phyloP scores from a whole-genome alignment of 92 coral and sea anemone genomes.

The Siderastrea radians region DNA sequence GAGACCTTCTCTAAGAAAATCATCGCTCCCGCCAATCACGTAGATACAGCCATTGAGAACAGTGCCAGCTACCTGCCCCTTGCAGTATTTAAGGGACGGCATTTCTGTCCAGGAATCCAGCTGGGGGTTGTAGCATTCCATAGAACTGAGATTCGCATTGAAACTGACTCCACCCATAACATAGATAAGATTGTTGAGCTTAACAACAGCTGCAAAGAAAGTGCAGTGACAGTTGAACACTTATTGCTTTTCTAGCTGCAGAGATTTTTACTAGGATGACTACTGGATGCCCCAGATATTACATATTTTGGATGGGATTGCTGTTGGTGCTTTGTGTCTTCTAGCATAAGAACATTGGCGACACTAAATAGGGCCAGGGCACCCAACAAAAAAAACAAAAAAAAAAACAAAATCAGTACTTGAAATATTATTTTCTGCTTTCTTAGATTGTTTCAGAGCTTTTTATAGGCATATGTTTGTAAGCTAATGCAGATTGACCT shows the following conservation, averaged over 20 bases:
- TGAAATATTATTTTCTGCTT: too few species aligned
- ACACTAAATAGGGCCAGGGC: too few species aligned
- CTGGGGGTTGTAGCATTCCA: constrained; percentile 67
- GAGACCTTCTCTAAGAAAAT: constrained; percentile 59
- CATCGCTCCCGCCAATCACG: constrained; percentile 70
- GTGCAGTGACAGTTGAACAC: background rate
- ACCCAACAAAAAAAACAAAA: too few species aligned
- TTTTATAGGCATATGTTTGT: too few species aligned
- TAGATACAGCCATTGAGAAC: constrained; percentile 66
- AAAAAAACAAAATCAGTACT: too few species aligned
- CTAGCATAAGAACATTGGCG: too few species aligned
- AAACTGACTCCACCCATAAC: constrained; percentile 69
- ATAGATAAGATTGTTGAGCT: constrained; percentile 57
- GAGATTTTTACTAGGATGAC: too few species aligned
- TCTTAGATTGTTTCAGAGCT: too few species aligned
- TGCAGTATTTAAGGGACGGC: constrained; percentile 53
- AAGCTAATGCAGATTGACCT: too few species aligned
- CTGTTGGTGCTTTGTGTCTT: too few species aligned
- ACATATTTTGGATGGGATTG: too few species aligned
- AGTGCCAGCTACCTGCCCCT: constrained; percentile 74
- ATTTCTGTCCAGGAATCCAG: constrained; percentile 57
- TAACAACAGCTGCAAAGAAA: constrained; percentile 60
- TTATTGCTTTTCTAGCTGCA: background rate
- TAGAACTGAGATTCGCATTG: constrained; percentile 54
- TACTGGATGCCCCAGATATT: too few species aligned